Evolutionary conservation across 2,113 vertebrate genomes (phyloP), one percentile per base, ranked within the genome.

Genomic region (Accipiter virgatus): DNA sequence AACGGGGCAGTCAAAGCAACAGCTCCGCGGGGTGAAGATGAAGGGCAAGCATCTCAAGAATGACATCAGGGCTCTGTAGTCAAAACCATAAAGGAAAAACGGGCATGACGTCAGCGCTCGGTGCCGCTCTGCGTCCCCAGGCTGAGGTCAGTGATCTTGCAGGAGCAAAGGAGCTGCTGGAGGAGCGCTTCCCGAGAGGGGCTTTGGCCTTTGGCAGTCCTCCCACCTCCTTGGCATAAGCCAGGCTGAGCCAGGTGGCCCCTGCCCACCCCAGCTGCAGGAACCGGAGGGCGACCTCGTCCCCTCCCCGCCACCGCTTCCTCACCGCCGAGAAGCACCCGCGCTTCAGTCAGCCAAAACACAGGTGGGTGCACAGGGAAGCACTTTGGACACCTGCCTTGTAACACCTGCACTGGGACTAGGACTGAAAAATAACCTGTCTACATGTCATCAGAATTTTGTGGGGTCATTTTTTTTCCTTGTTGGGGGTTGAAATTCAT

Each of bases 341-440:
- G 0, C 0, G 2, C 7, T 38, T 59, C 4, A 1, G 53, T 38
- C 3, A 6, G 23, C 25, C 56, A 62, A 66, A 83, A 67, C 0
- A 0, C 53, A 48, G 1, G 0, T 17, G 19, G 36, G 36, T 73
- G 34, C 18, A 16, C 20, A 27, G 53, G 17, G 40, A 55, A 34
- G 25, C 27, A 23, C 55, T 45, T 2, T 11, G 70, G 50, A 22
- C 38, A 38, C 19, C 27, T 53, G 45, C 55, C 34, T 62, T 38
- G 20, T 34, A 45, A 59, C n/a, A 72, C 38, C 65, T 84, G 67
- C 25, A 16, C 34, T 23, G 31, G 26, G 48, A 36, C 10, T 6
- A 50, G 61, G 13, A 23, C 55, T 48, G 71, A 62, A 92, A 92
- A 94, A 79, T 8, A 40, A 52, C 17, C 22, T 34, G 11, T 6